Evolutionary conservation across 1,140 invertebrate genomes (phyloP).

Genomic region (Bombus picipes): DNA sequence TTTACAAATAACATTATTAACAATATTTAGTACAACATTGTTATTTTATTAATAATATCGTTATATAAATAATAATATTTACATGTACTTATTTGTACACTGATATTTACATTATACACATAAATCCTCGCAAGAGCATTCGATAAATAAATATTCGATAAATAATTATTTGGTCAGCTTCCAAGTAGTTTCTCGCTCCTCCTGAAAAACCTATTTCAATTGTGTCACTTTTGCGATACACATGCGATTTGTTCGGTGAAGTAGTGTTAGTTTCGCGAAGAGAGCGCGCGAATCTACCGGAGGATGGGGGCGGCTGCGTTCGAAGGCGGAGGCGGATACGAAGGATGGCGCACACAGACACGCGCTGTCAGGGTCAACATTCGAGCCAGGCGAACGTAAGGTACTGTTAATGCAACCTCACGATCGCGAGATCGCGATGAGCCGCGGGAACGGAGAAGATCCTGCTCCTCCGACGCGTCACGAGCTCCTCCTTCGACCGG

Average conservation of each 20-base stretch:
- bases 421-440: conserved; percentile 72
- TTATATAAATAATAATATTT: too few relatives aligned
- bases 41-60: too few relatives aligned
- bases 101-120: too few relatives aligned
- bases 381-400: conserved; percentile 56
- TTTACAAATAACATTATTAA: too few relatives aligned
- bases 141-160: neutral
- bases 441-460: conserved; percentile 52
- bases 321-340: conserved; percentile 16
- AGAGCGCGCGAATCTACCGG: too few relatives aligned
- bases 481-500: conserved; percentile 50
- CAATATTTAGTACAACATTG: too few relatives aligned
- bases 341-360: conserved; percentile 11
- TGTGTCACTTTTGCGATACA: neutral
- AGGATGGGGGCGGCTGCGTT: conserved; percentile 33
- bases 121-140: too few relatives aligned
- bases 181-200: neutral
- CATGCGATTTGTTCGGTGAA: neutral
- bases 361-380: conserved; percentile 59
- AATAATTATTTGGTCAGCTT: neutral
- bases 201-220: neutral
- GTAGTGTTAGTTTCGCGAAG: too few relatives aligned
- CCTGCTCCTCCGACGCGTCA: conserved; percentile 46
- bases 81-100: too few relatives aligned
- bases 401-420: conserved; percentile 75